A percentile compares a stretch with the other conserved stretches of the same genome.
These are phyloP conservation scores for Mechanitis mazaeus DNA, from an alignment of 2,888 invertebrate species.

Conservation along the genomic window DNA sequence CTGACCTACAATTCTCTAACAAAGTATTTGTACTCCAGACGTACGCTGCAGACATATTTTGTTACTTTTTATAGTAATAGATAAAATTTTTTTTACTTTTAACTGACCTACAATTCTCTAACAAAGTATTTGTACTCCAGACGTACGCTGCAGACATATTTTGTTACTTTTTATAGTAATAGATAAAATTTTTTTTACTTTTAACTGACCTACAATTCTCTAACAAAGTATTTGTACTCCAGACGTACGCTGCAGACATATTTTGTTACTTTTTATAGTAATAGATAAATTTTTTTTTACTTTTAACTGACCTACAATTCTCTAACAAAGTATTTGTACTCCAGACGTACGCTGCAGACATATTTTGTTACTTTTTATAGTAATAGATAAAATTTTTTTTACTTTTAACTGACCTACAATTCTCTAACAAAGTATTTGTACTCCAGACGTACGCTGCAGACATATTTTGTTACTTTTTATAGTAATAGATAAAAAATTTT, in stretches of 20 bases:
- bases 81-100: conserved; percentile 55
- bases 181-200: conserved; percentile 54
- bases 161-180: too few relatives aligned
- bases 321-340: conserved; percentile 19
- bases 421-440: conserved; percentile 12
- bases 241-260: conserved; percentile 94
- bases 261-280: too few relatives aligned
- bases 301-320: conserved; percentile 54
- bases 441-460: conserved; percentile 90
- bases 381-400: too few relatives aligned
- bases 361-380: conserved; percentile 68
- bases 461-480: conserved; percentile 80
- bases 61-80: too few relatives aligned
- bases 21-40: conserved; percentile 72
- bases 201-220: too few relatives aligned
- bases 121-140: conserved; percentile 50
- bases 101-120: too few relatives aligned
- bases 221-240: conserved; percentile 21
- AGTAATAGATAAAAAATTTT: too few relatives aligned
- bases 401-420: conserved; percentile 54
- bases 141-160: too few relatives aligned
- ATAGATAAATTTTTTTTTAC: too few relatives aligned
- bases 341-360: conserved; percentile 92
- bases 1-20: too few relatives aligned
- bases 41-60: conserved; percentile 93